These are phyloP conservation scores for Grammatotria lemairii DNA, from an alignment of 2,113 vertebrate species.

Conservation along the genomic window DNA sequence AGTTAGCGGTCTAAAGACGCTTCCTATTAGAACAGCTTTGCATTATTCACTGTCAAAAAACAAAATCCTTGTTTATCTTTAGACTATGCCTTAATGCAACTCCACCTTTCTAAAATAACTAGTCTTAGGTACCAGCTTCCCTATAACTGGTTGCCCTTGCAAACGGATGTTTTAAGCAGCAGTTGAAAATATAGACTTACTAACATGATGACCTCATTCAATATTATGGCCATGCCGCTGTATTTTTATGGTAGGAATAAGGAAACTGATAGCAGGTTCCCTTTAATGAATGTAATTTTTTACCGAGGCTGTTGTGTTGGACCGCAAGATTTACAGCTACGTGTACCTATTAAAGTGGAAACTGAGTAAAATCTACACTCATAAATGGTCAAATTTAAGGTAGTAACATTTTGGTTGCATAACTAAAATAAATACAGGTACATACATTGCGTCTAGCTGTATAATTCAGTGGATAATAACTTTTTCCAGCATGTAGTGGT, in stretches of 20 bases:
- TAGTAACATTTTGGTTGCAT: background rate
- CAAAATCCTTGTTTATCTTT: background rate
- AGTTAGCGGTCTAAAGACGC: background rate
- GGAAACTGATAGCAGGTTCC: background rate
- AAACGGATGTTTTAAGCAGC: background rate
- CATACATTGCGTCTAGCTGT: background rate
- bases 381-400: background rate
- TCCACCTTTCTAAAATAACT: background rate
- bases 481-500: constrained; percentile 62
- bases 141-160: background rate
- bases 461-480: background rate
- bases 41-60: background rate
- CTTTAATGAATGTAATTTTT: background rate
- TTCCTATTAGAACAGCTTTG: background rate
- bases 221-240: background rate
- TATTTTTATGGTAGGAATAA: background rate
- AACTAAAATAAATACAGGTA: constrained; percentile 39
- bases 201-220: background rate
- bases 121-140: background rate
- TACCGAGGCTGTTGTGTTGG: background rate
- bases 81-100: background rate
- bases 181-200: background rate
- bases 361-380: background rate
- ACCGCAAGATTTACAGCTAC: background rate
- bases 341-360: background rate